Evolutionary conservation across 2,797 vertebrate genomes (phyloP), one percentile per base, ranked within the genome.

Genomic region (Diglossa cyanea): DNA sequence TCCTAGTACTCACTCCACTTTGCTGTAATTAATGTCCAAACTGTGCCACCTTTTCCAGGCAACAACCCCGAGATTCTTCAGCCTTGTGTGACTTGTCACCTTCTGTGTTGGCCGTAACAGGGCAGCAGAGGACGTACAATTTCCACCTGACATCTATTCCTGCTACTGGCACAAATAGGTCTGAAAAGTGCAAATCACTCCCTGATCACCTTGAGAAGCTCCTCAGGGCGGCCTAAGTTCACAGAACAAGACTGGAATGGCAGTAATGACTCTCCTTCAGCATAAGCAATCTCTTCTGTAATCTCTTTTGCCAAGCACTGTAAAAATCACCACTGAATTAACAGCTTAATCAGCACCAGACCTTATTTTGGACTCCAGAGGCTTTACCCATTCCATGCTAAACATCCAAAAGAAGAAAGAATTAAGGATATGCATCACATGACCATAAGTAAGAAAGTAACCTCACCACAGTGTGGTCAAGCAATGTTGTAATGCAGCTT

Each of bases 51-150:
- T 68, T 35, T 35, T 13, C n/a, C 1, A 3, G 39, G 28, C 21
- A 55, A 77, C 28, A 77, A 6, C 4, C 17, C 14, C 2, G 1
- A 47, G 30, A 57, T 33, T 58, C 65, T 44, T 53, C 50, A 47
- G 65, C 23, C 55, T 45, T n/a, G 14, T 16, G 47, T 20, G 28
- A 57, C 30, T 28, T 18, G 47, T n/a, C 85, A 66, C 65, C 51
- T 53, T 51, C 50, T 37, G 15, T 1, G 0, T 0, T 20, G 4
- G 26, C 50, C 33, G 0, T 2, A 65, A 30, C 44, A 42, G 28
- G 71, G 25, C 6, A 42, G 48, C 26, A 76, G 50, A 58, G 40
- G 25, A 88, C 51, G 50, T 1, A 23, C 2, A 33, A 40, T 10
- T 58, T 82, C 53, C 24, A 72, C 6, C 40, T 30, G 23, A 58